Evolutionary conservation across 1,140 invertebrate species (phyloP), one percentile per base, ranked within the genome.

Genomic region (Mamestra configurata): DNA sequence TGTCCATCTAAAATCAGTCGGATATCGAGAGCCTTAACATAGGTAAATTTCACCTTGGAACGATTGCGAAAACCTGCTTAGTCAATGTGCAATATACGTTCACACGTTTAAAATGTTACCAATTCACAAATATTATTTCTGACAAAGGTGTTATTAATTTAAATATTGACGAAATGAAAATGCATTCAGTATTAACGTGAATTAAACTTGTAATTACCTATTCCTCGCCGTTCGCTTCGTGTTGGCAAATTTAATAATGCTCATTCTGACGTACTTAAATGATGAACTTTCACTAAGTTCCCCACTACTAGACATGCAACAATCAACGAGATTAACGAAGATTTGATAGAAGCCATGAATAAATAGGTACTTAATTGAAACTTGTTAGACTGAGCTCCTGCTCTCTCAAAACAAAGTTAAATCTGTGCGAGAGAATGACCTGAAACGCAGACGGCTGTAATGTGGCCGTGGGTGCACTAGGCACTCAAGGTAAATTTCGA

Each of bases 371-470:
- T 3, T 31, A 31, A 31, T 31, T 31, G 4, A 15, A 18, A 61
- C 27, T n/a, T 61, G 61, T 49, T n/a, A 13, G 18, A 18, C 11
- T 20, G 49, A 53, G 68, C 49, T 49, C 15, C 11, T n/a, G 68
- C 68, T 59, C 43, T 18, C 46, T 51, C 68, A 49, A 61, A 37
- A 81, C 64, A 73, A 73, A 84, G 72, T 76, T 73, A 77, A 82
- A 86, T 89, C 82, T 87, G 88, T 75, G 89, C 85, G 88, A 91
- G 89, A 89, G 89, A 81, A 88, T 85, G 83, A 84, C 57, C 72
- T 61, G 20, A 78, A 76, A 40, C 37, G 76, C 15, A 46, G 76
- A 75, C 83, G 3, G 75, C 27, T 46, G 37, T 20, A 20, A 27
- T 55, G 20, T 31, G 37, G 27, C 51, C 27, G 24, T 53, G 4